Evolutionary conservation across 2,797 vertebrate species (phyloP).

Genomic region (Antrozous pallidus): DNA sequence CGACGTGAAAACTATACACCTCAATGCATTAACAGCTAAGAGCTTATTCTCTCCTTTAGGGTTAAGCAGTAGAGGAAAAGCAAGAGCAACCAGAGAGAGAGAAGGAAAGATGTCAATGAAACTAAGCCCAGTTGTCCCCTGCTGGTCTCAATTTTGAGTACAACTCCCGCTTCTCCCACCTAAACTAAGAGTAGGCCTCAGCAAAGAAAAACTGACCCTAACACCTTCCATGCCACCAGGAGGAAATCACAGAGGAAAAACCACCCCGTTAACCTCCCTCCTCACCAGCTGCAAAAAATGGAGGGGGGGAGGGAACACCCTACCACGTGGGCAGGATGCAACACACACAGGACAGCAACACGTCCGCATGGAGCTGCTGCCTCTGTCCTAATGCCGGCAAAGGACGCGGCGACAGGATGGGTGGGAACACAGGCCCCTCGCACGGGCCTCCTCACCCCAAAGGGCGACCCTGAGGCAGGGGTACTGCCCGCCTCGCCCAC

Average conservation of each 20-base stretch:
- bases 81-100: background rate
- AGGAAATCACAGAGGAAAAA: slow-evolving; percentile 49
- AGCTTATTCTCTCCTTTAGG: background rate
- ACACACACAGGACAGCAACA: slow-evolving; percentile 74
- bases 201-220: slow-evolving; percentile 37
- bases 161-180: slow-evolving; percentile 24
- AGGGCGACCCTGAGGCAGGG: background rate
- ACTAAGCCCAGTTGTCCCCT: slow-evolving; percentile 11
- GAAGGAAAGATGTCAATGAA: slow-evolving; percentile 20
- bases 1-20: slow-evolving; percentile 31
- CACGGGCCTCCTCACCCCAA: background rate
- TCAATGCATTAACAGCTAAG: background rate
- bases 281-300: slow-evolving; percentile 56
- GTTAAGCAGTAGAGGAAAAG: background rate
- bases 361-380: slow-evolving; percentile 56
- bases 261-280: slow-evolving; percentile 27
- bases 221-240: slow-evolving; percentile 24
- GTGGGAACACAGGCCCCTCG: slow-evolving; percentile 47
- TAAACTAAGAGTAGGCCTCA: background rate
- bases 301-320: slow-evolving; percentile 40
- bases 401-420: slow-evolving; percentile 54
- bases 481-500: background rate
- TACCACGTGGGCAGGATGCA: slow-evolving; percentile 78
- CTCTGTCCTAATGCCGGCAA: slow-evolving; percentile 37
- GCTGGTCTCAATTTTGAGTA: slow-evolving; percentile 14